Base-by-base conservation (phyloP, 2,888 invertebrate species). In the Nephrotoma guestfalica region DNA sequence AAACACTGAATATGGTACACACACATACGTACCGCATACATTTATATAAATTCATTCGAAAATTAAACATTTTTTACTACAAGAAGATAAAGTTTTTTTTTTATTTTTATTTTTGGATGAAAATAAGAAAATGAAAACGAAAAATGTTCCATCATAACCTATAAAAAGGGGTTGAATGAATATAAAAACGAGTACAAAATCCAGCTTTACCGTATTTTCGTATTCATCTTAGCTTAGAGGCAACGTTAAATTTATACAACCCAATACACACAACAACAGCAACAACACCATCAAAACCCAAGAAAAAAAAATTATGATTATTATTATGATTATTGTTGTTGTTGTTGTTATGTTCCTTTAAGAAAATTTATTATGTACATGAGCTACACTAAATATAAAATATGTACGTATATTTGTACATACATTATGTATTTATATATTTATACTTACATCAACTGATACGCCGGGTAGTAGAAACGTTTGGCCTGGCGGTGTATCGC, bases 381-480 rank as follows among this genome's bases (percentile, higher is more conserved):
- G 30, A 71, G 51, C 71, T 71, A 71, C 5, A 57, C 18, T 57
- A 57, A 9, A 83, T 40, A 83, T 40, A 83, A 41, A 51, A 83
- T 83, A 83, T 83, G n/a, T 83, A 83, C 40, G n/a, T 83, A 83
- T 40, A 47, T 47, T 13, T n/a, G 40, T 83, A 83, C n/a, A 40
- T 83, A 83, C 2, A 40, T 15, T 47, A 83, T 30, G 13, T 0
- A 83, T 83, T n/a, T n/a, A 40, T 83, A 83, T 84, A 84, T 84
- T 15, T 11, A 2, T 84, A 94, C 96, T 96, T 92, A 97, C 97
- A 93, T 97, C 96, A 86, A 97, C 97, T 89, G 94, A 94, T 88
- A 97, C 95, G 89, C 97, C 97, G 6, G 96, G 95, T 89, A 96
- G 92, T 83, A 93, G 93, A 90, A 97, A 97, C 89, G 95, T 94